These are phyloP conservation scores for Pachypanchax playfairii DNA, from an alignment of 2,113 vertebrate genomes.

Conservation along the genomic window DNA sequence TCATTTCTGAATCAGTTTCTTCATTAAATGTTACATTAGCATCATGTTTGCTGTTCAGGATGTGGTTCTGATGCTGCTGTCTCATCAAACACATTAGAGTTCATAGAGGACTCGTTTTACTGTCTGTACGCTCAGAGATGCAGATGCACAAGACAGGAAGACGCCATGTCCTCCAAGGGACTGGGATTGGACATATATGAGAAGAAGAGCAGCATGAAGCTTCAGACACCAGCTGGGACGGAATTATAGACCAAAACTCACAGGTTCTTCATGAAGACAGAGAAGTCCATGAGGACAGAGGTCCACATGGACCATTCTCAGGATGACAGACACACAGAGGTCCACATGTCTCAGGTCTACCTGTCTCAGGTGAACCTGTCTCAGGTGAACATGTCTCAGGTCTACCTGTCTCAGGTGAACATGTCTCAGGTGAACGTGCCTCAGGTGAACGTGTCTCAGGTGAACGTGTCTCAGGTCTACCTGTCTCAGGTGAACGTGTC, in stretches of 20 bases:
- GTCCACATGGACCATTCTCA: background rate
- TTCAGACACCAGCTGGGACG: conserved; percentile 39
- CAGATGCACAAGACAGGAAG: conserved; percentile 57
- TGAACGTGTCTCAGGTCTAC: too few species aligned
- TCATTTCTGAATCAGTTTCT: background rate
- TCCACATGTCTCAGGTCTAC: too few species aligned
- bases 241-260: conserved; percentile 46
- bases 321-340: too few species aligned
- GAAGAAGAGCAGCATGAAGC: conserved; percentile 28
- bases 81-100: background rate
- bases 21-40: background rate
- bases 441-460: too few species aligned
- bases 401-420: too few species aligned
- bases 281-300: background rate
- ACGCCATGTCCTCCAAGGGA: conserved; percentile 55
- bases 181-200: too few species aligned
- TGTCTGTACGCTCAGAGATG: too few species aligned
- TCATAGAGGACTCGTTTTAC: background rate
- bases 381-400: too few species aligned
- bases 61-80: background rate
- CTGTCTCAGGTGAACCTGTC: too few species aligned
- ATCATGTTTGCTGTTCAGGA: background rate
- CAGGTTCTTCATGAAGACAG: conserved; percentile 44
- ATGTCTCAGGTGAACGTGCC: too few species aligned
- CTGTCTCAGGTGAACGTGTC: too few species aligned